Conservation (phyloP, 2,113 vertebrate species). For the Pangasianodon hypophthalmus region DNA sequence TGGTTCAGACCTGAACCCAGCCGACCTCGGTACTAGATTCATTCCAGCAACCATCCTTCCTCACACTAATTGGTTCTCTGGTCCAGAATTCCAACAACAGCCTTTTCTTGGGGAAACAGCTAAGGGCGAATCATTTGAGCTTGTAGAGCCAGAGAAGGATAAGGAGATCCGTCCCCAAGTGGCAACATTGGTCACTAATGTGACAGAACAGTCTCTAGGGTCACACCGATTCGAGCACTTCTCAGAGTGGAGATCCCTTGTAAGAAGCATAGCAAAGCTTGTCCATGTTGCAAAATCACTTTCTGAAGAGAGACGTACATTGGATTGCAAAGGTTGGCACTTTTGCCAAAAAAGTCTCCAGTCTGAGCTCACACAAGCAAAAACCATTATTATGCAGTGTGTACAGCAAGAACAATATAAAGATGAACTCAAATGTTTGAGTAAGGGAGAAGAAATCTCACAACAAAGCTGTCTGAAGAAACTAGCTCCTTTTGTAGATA, state of each 20-base stretch:
- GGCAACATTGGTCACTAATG: not conserved
- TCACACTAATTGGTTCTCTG: not conserved
- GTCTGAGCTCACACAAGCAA: conserved; percentile 1
- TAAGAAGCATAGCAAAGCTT: not conserved
- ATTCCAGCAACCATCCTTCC: not conserved
- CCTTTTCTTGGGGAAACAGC: too few relatives aligned
- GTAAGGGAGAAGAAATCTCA: not conserved
- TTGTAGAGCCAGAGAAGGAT: too few relatives aligned
- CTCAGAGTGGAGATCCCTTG: conserved; percentile 19
- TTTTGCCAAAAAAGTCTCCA: too few relatives aligned
- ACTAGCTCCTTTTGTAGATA: not conserved
- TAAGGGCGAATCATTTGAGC: too few relatives aligned
- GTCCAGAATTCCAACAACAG: too few relatives aligned
- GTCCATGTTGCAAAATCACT: not conserved
- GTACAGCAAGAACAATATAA: not conserved
- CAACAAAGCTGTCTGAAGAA: conserved; percentile 3
- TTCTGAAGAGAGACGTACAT: too few relatives aligned
- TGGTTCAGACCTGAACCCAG: conserved; percentile 11
- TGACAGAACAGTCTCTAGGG: not conserved
- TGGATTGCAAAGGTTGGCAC: too few relatives aligned
- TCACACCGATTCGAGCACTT: not conserved
- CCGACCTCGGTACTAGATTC: conserved; percentile 20
- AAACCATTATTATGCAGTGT: not conserved
- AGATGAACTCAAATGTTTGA: not conserved
- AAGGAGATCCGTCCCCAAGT: too few relatives aligned